Evolutionary conservation across 1,140 invertebrate species (phyloP).

Genomic region (Brachystomella parvula): DNA sequence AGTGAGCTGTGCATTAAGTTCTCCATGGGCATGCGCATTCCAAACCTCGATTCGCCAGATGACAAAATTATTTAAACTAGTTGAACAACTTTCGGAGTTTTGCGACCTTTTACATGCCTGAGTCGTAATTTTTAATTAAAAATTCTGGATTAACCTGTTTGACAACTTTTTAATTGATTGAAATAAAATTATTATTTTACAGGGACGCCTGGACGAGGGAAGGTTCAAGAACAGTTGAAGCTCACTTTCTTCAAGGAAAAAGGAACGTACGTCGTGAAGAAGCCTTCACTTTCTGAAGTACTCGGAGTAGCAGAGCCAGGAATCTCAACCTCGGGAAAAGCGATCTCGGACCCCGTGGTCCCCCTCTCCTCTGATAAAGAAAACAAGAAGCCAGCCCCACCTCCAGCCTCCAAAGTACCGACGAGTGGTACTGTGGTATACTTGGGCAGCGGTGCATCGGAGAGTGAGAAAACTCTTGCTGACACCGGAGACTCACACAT

Average conservation of each 20-base stretch:
- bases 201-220: neutral
- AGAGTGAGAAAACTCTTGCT: conserved; percentile 10
- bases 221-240: conserved; percentile 18
- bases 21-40: too few species aligned
- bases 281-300: conserved; percentile 22
- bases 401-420: neutral
- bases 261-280: conserved; percentile 28
- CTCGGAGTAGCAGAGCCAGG: neutral
- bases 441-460: conserved; percentile 7
- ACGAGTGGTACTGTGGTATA: conserved; percentile 11
- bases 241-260: conserved; percentile 25
- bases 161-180: too few species aligned
- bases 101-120: too few species aligned
- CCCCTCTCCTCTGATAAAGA: neutral
- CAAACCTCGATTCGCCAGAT: too few species aligned
- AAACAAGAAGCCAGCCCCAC: neutral
- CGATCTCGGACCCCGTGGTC: neutral
- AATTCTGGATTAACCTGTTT: too few species aligned
- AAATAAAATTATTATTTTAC: too few species aligned
- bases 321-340: neutral
- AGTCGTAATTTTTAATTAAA: too few species aligned
- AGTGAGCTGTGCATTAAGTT: too few species aligned
- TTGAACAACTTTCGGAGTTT: too few species aligned
- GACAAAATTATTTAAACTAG: too few species aligned
- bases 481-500: conserved; percentile 10